phyloP scores from a whole-genome alignment of 1,140 invertebrate species.

The Hyles vespertilio region DNA sequence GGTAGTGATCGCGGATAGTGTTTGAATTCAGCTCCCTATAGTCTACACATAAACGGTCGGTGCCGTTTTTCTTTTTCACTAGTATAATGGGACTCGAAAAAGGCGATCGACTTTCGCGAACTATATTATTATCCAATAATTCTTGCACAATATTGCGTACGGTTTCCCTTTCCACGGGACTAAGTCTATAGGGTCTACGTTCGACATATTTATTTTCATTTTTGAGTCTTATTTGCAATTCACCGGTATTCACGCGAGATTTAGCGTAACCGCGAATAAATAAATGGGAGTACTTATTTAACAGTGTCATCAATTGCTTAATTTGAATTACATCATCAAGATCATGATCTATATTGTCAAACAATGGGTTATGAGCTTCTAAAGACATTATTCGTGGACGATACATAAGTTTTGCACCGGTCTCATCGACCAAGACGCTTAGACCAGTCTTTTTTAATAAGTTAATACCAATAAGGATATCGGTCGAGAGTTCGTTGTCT shows the following conservation, averaged over 20 bases:
- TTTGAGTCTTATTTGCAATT: slow-evolving; percentile 20
- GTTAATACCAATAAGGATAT: slow-evolving; percentile 27
- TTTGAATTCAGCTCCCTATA: slow-evolving; percentile 17
- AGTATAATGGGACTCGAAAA: slow-evolving; percentile 30
- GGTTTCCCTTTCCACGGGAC: slow-evolving; percentile 22
- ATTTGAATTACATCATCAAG: slow-evolving; percentile 11
- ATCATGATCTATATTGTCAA: slow-evolving; percentile 17
- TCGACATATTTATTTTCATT: slow-evolving; percentile 21
- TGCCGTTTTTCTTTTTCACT: slow-evolving; percentile 27
- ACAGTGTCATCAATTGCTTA: slow-evolving; percentile 14
- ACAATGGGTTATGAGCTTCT: slow-evolving; percentile 6
- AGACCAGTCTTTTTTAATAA: slow-evolving; percentile 17
- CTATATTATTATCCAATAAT: slow-evolving; percentile 32
- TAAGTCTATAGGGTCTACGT: slow-evolving; percentile 24
- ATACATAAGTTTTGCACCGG: slow-evolving; percentile 8
- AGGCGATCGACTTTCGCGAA: slow-evolving; percentile 44
- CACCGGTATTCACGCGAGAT: slow-evolving; percentile 28
- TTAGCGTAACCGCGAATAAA: slow-evolving; percentile 30
- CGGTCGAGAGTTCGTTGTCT: slow-evolving; percentile 27
- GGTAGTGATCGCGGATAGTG: slow-evolving; percentile 17
- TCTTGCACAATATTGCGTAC: slow-evolving; percentile 19
- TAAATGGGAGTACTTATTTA: slow-evolving; percentile 30
- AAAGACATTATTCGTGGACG: slow-evolving; percentile 14
- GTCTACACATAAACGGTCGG: slow-evolving; percentile 26
- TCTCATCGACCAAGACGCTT: slow-evolving; percentile 17